These are phyloP conservation scores for Pristionchus exspectatus DNA, from an alignment of 2,888 invertebrate species.

Conservation along the genomic window DNA sequence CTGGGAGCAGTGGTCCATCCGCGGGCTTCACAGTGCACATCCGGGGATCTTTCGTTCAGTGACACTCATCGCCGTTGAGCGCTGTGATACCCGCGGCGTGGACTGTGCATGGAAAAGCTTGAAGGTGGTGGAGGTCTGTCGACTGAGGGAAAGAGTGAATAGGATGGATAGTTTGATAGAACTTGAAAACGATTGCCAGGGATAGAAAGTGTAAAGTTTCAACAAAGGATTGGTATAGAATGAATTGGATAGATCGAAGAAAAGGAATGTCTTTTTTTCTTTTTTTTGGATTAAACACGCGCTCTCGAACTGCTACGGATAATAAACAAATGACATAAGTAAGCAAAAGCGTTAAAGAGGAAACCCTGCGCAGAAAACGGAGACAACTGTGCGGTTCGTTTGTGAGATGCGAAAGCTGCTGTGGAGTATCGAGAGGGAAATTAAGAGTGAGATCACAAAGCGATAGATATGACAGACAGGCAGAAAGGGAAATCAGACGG, in stretches of 20 bases:
- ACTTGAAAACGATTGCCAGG: not conserved
- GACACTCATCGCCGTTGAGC: slow-evolving; percentile 49
- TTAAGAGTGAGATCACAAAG: not conserved
- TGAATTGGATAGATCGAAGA: not conserved
- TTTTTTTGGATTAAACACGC: not conserved
- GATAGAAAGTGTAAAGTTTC: not conserved
- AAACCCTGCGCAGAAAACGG: not conserved
- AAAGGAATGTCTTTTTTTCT: not conserved
- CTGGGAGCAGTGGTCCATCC: slow-evolving; percentile 2
- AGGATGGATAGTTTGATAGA: no score
- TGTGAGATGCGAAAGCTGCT: slow-evolving; percentile 19
- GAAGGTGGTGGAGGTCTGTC: not conserved
- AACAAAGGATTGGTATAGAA: no score
- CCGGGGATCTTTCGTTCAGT: not conserved
- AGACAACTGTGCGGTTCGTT: not conserved
- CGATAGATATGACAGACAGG: not conserved
- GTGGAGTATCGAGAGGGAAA: not conserved
- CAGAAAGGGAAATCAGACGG: not conserved
- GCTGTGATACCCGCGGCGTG: slow-evolving; percentile 55
- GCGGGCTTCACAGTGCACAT: slow-evolving; percentile 43
- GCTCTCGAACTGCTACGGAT: not conserved
- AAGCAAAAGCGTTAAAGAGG: not conserved
- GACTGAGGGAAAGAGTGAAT: not conserved
- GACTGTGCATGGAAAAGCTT: slow-evolving; percentile 20
- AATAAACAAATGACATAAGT: not conserved